Base-by-base conservation (phyloP, 64 coral and sea anemone species). In the Stichodactyla helianthus region DNA sequence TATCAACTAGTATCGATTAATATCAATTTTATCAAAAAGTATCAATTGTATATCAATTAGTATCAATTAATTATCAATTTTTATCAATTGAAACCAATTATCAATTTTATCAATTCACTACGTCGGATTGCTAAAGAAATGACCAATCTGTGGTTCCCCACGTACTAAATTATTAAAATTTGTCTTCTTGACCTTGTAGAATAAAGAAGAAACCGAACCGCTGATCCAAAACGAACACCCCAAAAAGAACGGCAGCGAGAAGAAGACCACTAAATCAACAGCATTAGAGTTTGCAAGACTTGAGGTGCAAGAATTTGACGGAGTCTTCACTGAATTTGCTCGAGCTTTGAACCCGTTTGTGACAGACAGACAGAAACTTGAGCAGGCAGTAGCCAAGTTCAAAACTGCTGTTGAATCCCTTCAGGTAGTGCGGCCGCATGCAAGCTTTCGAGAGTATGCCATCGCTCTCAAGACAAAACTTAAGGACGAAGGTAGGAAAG, bases 281-380 rank as follows among this genome's bases (percentile, higher is more conserved):
- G 5, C 60, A 7, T 79, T 93, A 27, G 22, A 71, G 1, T 93
- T 97, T 16, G 84, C 86, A 59, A 89, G 91, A 87, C 88, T 97
- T 57, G 88, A 97, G 0, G 89, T 97, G 53, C 23, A 63, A 19
- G 95, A 97, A 84, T 77, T 97, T 44, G 95, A 97, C 26, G 62
- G 77, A 22, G 85, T 97, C 54, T 97, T 97, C 54, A 54, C 10
- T 2, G 95, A 93, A 86, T 68, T 93, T 13, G 86, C 89, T 27
- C 59, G 55, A 57, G 59, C 92, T 20, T 83, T 97, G 4, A 86
- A 97, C 23, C 95, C 95, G 16, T 97, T 97, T 55, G 95, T 97
- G 44, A 52, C 84, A 82, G 90, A 97, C 35, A 92, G 95, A 52
- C 77, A 97, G 15, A 90, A 89, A 15, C 65, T 97, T 79, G 88